Evolutionary conservation across 2,888 invertebrate genomes (phyloP).

Genomic region (Subacronicta megacephala): DNA sequence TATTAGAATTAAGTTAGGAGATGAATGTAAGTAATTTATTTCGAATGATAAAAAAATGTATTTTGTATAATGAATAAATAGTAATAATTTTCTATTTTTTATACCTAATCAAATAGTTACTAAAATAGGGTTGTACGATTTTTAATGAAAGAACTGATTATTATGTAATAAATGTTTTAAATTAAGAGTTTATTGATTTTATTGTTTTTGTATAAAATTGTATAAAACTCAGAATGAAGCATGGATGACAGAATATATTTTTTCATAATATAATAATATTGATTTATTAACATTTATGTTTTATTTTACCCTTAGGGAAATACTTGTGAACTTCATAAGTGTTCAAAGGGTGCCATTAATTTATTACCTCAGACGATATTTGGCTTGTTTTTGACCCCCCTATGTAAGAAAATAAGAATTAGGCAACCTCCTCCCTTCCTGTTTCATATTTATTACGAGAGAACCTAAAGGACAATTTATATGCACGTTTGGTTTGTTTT

Average conservation of each 20-base stretch:
- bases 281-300: constrained; percentile 48
- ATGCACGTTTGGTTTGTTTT: too few relatives aligned
- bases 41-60: constrained; percentile 44
- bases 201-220: constrained; percentile 60
- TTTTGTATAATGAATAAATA: constrained; percentile 23
- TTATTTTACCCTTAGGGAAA: constrained; percentile 34
- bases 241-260: constrained; percentile 55
- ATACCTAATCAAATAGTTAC: constrained; percentile 37
- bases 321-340: too few relatives aligned
- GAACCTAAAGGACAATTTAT: too few relatives aligned
- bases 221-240: constrained; percentile 46
- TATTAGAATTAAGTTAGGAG: constrained; percentile 39
- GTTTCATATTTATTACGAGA: too few relatives aligned
- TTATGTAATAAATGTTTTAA: constrained; percentile 54
- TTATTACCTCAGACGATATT: too few relatives aligned
- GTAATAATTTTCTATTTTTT: constrained; percentile 40
- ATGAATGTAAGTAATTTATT: constrained; percentile 70
- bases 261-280: constrained; percentile 52
- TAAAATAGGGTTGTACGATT: constrained; percentile 51
- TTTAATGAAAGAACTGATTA: constrained; percentile 74
- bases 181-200: constrained; percentile 57
- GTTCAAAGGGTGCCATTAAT: too few relatives aligned
- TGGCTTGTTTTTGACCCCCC: too few relatives aligned
- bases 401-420: too few relatives aligned
- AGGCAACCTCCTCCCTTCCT: too few relatives aligned